Percentiles rank a stretch among this genome's conserved stretches.
These are phyloP conservation scores for Entelurus aequoreus DNA, from an alignment of 2,113 vertebrate genomes.

Conservation along the genomic window DNA sequence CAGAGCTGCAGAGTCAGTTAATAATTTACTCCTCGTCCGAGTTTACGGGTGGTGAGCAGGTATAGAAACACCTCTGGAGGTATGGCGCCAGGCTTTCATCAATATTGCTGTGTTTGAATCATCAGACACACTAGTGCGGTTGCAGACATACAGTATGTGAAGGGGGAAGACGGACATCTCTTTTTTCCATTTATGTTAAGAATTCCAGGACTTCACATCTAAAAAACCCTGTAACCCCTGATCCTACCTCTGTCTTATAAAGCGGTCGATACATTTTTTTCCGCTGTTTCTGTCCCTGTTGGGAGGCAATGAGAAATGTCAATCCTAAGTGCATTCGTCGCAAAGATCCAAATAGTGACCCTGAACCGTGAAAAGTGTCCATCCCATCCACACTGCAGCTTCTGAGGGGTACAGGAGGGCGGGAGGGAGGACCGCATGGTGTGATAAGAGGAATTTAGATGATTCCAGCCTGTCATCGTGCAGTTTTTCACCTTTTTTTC, in stretches of 20 bases:
- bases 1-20: conserved; percentile 6
- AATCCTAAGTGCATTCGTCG: conserved; percentile 18
- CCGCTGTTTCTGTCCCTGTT: conserved; percentile 5
- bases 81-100: not conserved
- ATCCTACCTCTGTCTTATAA: conserved; percentile 14
- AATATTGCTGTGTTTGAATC: not conserved
- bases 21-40: conserved; percentile 1
- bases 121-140: not conserved
- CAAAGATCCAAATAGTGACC: conserved; percentile 40
- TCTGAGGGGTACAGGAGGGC: not conserved
- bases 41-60: not conserved
- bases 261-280: conserved; percentile 16
- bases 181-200: not conserved
- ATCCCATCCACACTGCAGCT: conserved; percentile 5
- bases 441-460: conserved; percentile 34
- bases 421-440: not conserved
- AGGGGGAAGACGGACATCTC: not conserved
- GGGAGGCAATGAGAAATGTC: conserved; percentile 32
- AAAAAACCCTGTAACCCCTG: conserved; percentile 3
- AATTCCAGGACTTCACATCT: not conserved
- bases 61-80: not conserved
- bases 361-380: conserved; percentile 19
- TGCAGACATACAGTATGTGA: not conserved
- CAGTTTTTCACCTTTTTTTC: not conserved
- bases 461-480: conserved; percentile 7